A percentile compares a stretch with the other conserved stretches of the same genome.
Conservation (phyloP, 2,888 invertebrate genomes). For the Chelonus formosanus region DNA sequence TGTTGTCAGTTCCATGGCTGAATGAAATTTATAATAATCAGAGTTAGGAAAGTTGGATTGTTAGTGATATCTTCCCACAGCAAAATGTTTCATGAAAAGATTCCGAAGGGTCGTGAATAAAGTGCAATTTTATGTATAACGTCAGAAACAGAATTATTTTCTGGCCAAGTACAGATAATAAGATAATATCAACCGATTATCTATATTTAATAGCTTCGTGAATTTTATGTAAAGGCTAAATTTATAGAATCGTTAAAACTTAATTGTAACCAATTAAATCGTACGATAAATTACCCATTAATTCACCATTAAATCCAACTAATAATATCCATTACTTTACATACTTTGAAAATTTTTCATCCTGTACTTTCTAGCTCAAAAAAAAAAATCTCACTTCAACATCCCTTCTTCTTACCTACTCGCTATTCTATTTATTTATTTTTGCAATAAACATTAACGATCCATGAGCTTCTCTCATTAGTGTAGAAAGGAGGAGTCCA, state of each 20-base stretch:
- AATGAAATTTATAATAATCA: too few relatives aligned
- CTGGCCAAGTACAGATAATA: too few relatives aligned
- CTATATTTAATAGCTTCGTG: constrained; percentile 19
- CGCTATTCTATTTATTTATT: constrained; percentile 7
- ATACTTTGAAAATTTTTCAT: neutral
- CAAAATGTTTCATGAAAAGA: too few relatives aligned
- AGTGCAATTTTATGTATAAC: too few relatives aligned
- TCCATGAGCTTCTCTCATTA: constrained; percentile 39
- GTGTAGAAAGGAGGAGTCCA: constrained; percentile 42
- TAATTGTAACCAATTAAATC: constrained; percentile 25
- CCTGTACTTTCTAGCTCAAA: too few relatives aligned
- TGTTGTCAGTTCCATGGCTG: too few relatives aligned
- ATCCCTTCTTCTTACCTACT: neutral
- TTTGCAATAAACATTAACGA: constrained; percentile 26
- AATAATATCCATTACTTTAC: constrained; percentile 5
- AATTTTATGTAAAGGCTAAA: constrained; percentile 13
- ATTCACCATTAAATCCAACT: neutral
- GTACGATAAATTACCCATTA: constrained; percentile 26
- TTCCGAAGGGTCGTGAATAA: too few relatives aligned
- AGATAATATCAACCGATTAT: constrained; percentile 9
- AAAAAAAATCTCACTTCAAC: too few relatives aligned
- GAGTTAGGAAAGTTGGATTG: too few relatives aligned
- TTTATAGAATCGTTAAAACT: constrained; percentile 27
- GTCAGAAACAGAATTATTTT: too few relatives aligned
- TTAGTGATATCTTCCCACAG: too few relatives aligned